Base-by-base conservation (phyloP, 2,797 vertebrate species). In the Phoxinus dragarum region DNA sequence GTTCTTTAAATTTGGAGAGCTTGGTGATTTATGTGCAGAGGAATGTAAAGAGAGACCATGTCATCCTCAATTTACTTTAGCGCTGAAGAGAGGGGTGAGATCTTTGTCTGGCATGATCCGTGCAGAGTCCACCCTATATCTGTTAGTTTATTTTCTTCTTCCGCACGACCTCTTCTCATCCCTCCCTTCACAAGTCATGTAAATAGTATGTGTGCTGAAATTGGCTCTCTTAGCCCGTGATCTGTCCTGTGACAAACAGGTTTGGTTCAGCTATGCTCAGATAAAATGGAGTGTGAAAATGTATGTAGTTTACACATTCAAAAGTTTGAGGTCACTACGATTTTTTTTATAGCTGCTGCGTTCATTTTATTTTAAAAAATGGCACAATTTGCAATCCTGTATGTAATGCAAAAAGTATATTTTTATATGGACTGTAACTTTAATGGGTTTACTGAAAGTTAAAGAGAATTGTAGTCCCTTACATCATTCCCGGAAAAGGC, bases 21-120 rank as follows among this genome's bases (percentile, higher is more conserved):
- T 12, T 56, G 34, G 44, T 88, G 87, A 94, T 92, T 91, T 90
- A 91, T 61, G 11, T 47, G 66, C 23, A 38, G 54, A 76, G 31
- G 34, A 52, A 87, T 74, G 1, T 42, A 61, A 90, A 88, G 68
- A 34, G 87, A 87, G 67, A 86, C 56, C 31, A n/a, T 87, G 73
- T 90, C 66, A 27, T 84, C 52, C 47, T 81, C 67, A 56, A 19
- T 74, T 66, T 68, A 23, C 16, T 4, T 84, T 86, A 89, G 42
- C 40, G 69, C 47, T 82, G 38, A 47, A 31, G 17, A 80, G 27
- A 42, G 49, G 72, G 38, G 76, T 36, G 76, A 85, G 71, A 34
- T 47, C 77, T 17, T 77, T 12, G 1, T 73, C 64, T 59, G 79
- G 31, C 21, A 54, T 68, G 7, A 68, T 54, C 34, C 2, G 1